Base-by-base conservation (phyloP, 2,113 vertebrate species). In the Oreochromis spilurus region DNA sequence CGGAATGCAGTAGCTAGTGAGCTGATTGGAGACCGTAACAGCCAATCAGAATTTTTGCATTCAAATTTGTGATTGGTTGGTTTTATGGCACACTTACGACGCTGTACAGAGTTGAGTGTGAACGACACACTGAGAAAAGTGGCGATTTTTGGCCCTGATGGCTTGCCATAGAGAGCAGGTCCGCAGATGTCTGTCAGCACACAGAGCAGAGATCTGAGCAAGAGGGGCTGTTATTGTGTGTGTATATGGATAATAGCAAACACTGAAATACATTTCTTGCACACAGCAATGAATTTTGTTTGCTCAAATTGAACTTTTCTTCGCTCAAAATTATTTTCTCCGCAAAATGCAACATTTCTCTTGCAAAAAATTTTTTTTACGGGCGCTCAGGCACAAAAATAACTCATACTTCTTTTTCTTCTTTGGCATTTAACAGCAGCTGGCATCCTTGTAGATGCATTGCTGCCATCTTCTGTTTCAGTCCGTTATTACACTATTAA, bases 101-200 rank as follows among this genome's bases (percentile, higher is more conserved):
- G 9, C 17, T n/a, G 31, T 2, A 4, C 8, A 60, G 57, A 58
- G 55, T 60, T 19, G 29, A 60, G 3, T 34, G 57, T 8, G 1
- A 60, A 60, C 1, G 0, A 17, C 29, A 34, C 57, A 60, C 29
- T 60, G 57, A 60, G 29, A 60, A 60, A 60, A 60, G 57, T 31
- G 14, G 26, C 31, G 9, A 60, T 31, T 31, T 60, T 60, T 31
- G 57, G 57, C 57, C 57, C 57, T 60, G 58, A 34, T 62, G 2
- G 58, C 58, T 62, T 34, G 0, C 9, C 58, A 62, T 0, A 62
- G 3, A 0, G 5, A n/a, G 31, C 31, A 7, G 58, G 4, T 62
- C 58, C 2, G 0, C 26, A 26, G 26, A 26, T 26, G 26, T 26
- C 26, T 26, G 26, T 62, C 9, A 62, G 2, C 31, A 62, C 7